Percentiles rank a stretch among this genome's conserved stretches.
Conservation (phyloP, 2,797 vertebrate genomes). For the Channa striata region DNA sequence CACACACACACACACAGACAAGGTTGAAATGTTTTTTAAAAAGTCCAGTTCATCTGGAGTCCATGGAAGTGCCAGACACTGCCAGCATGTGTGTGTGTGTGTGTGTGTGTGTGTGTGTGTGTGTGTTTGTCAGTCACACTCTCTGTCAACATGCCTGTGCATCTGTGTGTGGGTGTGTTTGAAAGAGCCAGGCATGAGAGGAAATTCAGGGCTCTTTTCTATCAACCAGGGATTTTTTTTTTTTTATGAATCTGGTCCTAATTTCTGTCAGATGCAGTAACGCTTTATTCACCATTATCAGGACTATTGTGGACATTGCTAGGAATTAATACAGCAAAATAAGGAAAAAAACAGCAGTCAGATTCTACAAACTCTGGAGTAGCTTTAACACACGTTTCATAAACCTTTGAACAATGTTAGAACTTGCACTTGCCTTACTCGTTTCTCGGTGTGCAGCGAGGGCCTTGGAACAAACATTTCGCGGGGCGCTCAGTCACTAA, state of each 20-base stretch:
- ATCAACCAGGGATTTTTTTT: not conserved
- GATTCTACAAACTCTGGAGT: not conserved
- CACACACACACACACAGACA: conserved; percentile 11
- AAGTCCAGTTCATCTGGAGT: conserved; percentile 38
- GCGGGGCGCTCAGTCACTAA: not conserved
- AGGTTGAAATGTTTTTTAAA: conserved; percentile 33
- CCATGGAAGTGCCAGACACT: conserved; percentile 51
- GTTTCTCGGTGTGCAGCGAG: too few relatives aligned
- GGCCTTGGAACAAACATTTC: too few relatives aligned
- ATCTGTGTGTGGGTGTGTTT: conserved; percentile 28
- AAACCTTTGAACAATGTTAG: not conserved
- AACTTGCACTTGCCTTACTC: not conserved
- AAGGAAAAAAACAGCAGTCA: not conserved
- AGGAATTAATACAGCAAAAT: not conserved
- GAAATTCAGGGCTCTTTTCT: not conserved
- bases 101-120: not conserved
- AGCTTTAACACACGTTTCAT: not conserved
- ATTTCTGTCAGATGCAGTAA: not conserved
- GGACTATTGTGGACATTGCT: not conserved
- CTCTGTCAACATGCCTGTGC: conserved; percentile 5
- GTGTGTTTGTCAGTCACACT: conserved; percentile 14
- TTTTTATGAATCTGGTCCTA: not conserved
- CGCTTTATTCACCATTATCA: not conserved
- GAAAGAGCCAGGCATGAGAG: conserved; percentile 13
- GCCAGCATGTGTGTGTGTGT: conserved; percentile 23